These are phyloP conservation scores for Drosophila suboccidentalis DNA, from an alignment of 2,888 invertebrate genomes.

Conservation along the genomic window DNA sequence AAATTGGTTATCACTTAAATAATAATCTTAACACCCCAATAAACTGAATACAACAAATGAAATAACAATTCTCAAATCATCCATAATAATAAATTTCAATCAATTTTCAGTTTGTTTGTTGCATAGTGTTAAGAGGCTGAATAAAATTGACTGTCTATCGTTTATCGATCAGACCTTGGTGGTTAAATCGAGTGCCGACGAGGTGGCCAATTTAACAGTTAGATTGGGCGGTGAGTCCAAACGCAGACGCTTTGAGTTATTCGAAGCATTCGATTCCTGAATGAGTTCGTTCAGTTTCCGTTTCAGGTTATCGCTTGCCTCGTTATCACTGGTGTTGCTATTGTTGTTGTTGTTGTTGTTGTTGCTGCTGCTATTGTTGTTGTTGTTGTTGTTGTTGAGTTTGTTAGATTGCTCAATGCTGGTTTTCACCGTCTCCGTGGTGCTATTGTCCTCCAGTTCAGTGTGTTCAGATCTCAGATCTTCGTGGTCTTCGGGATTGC, in stretches of 20 bases:
- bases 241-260: constrained; percentile 62
- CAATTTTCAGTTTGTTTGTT: constrained; percentile 20
- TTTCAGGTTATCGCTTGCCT: constrained; percentile 51
- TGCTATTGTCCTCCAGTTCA: constrained; percentile 41
- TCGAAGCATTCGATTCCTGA: constrained; percentile 45
- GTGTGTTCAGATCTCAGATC: constrained; percentile 2
- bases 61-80: too few relatives aligned
- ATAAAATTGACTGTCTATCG: constrained; percentile 8
- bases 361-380: constrained; percentile 39
- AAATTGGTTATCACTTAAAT: not conserved
- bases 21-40: not conserved
- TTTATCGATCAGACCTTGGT: constrained; percentile 88
- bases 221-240: constrained; percentile 44
- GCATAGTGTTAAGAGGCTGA: constrained; percentile 41
- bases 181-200: constrained; percentile 86
- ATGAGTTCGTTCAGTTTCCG: constrained; percentile 65
- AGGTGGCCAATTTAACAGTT: constrained; percentile 67
- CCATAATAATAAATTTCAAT: not conserved
- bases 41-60: too few relatives aligned
- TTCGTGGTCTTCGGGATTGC: constrained; percentile 1
- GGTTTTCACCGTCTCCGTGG: constrained; percentile 51
- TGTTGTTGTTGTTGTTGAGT: constrained; percentile 41
- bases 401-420: constrained; percentile 49
- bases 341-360: constrained; percentile 56
- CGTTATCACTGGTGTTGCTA: constrained; percentile 61